Evolutionary conservation across 1,140 invertebrate species (phyloP).

Genomic region (Apis laboriosa): DNA sequence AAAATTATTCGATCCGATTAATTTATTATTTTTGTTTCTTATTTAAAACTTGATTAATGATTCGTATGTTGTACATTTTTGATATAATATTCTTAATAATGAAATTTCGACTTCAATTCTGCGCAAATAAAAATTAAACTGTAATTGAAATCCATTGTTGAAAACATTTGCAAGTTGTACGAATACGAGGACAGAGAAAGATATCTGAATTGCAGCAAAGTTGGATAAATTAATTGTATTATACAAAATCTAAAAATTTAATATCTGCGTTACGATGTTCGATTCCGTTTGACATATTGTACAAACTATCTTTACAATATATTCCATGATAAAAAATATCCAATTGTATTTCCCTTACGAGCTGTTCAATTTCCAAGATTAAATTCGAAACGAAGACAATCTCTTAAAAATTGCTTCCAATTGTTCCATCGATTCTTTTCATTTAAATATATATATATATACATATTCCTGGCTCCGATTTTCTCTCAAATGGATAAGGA

Average conservation of each 20-base stretch:
- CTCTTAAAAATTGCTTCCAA: not conserved
- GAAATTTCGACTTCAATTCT: not conserved
- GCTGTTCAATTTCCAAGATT: not conserved
- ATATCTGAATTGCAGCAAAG: not conserved
- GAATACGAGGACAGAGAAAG: not conserved
- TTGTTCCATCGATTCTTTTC: not conserved
- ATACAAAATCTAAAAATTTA: too few relatives aligned
- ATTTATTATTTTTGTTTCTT: too few relatives aligned
- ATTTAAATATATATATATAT: not conserved
- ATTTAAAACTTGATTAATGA: too few relatives aligned
- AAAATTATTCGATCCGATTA: too few relatives aligned
- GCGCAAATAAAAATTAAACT: not conserved
- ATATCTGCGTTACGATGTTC: too few relatives aligned
- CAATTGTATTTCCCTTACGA: not conserved
- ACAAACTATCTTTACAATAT: not conserved
- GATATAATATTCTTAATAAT: too few relatives aligned
- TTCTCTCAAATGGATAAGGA: too few relatives aligned
- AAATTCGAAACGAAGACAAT: not conserved
- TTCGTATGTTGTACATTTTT: too few relatives aligned
- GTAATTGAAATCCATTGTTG: not conserved
- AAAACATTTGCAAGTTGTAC: not conserved
- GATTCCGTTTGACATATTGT: too few relatives aligned
- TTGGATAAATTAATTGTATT: too few relatives aligned
- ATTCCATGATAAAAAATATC: not conserved
- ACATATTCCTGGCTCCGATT: too few relatives aligned